phyloP scores from a whole-genome alignment of 2,888 invertebrate genomes.

The Noctuana brunneofusca region DNA sequence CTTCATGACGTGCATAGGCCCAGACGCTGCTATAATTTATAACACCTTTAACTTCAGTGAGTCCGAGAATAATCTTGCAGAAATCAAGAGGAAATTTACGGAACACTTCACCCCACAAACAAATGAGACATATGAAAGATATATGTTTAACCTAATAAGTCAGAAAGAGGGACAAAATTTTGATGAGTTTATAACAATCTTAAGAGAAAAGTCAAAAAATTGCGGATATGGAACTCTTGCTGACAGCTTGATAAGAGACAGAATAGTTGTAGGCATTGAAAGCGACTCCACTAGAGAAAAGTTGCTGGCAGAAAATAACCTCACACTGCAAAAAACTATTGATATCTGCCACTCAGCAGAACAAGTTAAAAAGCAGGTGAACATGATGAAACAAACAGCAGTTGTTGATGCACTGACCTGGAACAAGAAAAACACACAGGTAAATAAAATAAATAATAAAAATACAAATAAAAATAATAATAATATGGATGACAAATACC shows the following conservation, averaged over 20 bases:
- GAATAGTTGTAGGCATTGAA: conserved; percentile 39
- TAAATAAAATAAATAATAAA: no score
- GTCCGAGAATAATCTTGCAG: conserved; percentile 28
- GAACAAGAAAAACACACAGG: no score
- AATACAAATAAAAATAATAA: no score
- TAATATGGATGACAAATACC: no score
- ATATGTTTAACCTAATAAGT: conserved; percentile 38
- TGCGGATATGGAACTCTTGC: conserved; percentile 38
- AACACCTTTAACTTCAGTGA: conserved; percentile 26
- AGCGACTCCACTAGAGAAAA: conserved; percentile 38
- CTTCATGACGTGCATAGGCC: conserved; percentile 35
- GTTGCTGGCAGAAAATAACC: conserved; percentile 19
- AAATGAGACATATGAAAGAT: conserved; percentile 38
- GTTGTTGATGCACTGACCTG: no score
- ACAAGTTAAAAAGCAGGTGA: conserved; percentile 36
- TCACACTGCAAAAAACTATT: conserved; percentile 36
- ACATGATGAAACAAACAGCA: no score
- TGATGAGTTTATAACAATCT: conserved; percentile 38
- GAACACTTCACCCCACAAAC: conserved; percentile 34
- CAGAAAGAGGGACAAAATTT: conserved; percentile 37
- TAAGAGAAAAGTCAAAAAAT: conserved; percentile 40
- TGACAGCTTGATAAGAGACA: conserved; percentile 41
- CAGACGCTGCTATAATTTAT: conserved; percentile 31
- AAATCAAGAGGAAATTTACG: conserved; percentile 25
- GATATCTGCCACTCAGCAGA: conserved; percentile 36